Evolutionary conservation across 2,113 vertebrate species (phyloP).

Genomic region (Suricata suricatta): DNA sequence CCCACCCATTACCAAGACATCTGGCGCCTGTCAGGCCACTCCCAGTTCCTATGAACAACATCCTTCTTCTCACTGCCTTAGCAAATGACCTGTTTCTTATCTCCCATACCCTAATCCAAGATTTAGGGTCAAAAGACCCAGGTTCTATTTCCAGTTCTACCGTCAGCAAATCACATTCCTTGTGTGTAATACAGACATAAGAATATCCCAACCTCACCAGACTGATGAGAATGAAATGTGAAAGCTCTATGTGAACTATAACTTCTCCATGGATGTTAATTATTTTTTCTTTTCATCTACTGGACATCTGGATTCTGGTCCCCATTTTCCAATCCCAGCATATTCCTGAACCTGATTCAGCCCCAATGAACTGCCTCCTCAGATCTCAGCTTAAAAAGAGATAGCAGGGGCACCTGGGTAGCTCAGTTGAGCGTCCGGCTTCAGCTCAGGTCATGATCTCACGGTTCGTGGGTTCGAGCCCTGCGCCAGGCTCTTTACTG

Average conservation of each 20-base stretch:
- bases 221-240: neutral
- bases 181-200: neutral
- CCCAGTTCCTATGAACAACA: neutral
- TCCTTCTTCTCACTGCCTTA: neutral
- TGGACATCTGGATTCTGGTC: neutral
- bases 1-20: neutral
- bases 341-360: neutral
- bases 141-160: neutral
- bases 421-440: too few relatives aligned
- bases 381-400: neutral
- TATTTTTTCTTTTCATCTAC: neutral
- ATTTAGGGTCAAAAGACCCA: slow-evolving; percentile 15
- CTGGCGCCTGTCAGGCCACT: neutral
- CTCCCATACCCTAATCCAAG: neutral
- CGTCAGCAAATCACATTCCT: neutral
- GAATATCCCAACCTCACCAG: neutral
- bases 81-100: neutral
- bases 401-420: neutral
- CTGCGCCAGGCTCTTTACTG: too few relatives aligned
- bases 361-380: neutral
- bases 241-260: neutral
- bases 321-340: neutral
- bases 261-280: neutral
- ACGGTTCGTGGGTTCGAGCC: too few relatives aligned
- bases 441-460: too few relatives aligned